Percentiles rank a stretch among this genome's conserved stretches.
phyloP scores from a whole-genome alignment of 2,797 vertebrate species.

The Bucorvus abyssinicus region DNA sequence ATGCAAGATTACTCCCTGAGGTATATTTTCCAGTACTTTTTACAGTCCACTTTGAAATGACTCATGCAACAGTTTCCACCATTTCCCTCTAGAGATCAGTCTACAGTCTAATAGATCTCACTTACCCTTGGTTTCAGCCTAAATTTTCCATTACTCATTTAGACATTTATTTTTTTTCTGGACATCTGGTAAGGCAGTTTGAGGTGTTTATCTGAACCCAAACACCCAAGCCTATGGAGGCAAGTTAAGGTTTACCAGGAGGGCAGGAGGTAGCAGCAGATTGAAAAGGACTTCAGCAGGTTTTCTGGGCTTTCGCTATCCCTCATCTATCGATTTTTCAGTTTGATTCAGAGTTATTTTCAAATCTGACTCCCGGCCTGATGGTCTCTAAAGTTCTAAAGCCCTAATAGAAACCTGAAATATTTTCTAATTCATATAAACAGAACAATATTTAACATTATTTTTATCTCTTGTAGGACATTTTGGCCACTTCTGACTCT shows the following conservation, averaged over 20 bases:
- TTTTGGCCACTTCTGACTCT: not conserved
- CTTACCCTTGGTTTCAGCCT: not conserved
- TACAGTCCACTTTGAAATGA: slow-evolving; percentile 36
- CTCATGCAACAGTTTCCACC: slow-evolving; percentile 51
- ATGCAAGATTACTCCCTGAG: slow-evolving; percentile 7
- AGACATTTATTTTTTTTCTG: not conserved
- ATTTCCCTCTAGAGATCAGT: slow-evolving; percentile 20
- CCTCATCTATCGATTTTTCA: not conserved
- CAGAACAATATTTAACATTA: not conserved
- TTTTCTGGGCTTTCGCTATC: not conserved
- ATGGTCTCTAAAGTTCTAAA: not conserved
- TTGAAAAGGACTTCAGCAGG: not conserved
- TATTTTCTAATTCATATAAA: not conserved
- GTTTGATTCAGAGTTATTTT: not conserved
- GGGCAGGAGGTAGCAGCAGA: not conserved
- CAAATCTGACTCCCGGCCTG: not conserved
- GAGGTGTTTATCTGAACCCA: not conserved
- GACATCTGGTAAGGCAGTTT: not conserved
- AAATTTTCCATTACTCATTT: slow-evolving; percentile 44
- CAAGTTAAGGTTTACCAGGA: not conserved
- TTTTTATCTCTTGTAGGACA: fast-evolving
- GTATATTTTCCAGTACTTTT: slow-evolving; percentile 35
- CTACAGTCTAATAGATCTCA: slow-evolving; percentile 1
- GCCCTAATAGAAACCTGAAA: not conserved
- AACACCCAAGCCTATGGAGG: not conserved